Conservation (phyloP, 2,797 vertebrate genomes). For the Siniperca undulata region DNA sequence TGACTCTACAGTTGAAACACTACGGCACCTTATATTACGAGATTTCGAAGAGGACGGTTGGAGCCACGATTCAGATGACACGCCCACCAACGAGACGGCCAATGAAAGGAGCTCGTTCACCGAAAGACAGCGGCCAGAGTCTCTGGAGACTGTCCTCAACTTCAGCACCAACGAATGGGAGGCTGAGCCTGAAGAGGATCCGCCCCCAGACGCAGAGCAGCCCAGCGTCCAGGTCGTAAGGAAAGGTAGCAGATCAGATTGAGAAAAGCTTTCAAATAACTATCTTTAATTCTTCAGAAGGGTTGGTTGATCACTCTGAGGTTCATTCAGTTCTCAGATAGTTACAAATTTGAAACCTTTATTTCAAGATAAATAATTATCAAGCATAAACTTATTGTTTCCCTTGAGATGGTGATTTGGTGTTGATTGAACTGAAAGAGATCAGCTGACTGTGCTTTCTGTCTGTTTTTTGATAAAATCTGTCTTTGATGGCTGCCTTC, state of each 20-base stretch:
- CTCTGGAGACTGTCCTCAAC: slow-evolving; percentile 54
- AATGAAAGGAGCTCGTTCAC: slow-evolving; percentile 62
- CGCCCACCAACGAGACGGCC: slow-evolving; percentile 83
- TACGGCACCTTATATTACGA: slow-evolving; percentile 81
- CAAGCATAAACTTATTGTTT: not conserved
- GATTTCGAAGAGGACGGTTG: slow-evolving; percentile 80
- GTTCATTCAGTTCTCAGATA: not conserved
- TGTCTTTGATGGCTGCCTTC: slow-evolving; percentile 33
- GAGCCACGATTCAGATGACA: slow-evolving; percentile 83
- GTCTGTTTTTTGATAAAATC: slow-evolving; percentile 7
- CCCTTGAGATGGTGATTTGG: not conserved
- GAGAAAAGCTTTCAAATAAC: not conserved
- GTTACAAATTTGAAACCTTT: not conserved
- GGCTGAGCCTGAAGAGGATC: slow-evolving; percentile 53
- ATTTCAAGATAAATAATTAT: not conserved
- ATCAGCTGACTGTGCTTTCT: not conserved
- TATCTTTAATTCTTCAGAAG: not conserved
- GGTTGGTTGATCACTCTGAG: not conserved
- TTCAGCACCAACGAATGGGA: slow-evolving; percentile 59
- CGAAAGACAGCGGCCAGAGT: slow-evolving; percentile 48
- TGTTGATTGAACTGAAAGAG: not conserved
- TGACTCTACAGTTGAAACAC: slow-evolving; percentile 77
- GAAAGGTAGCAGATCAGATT: slow-evolving; percentile 76
- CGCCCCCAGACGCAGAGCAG: slow-evolving; percentile 36
- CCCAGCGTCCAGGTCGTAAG: slow-evolving; percentile 75